Conservation (phyloP, 2,113 vertebrate genomes). For the Gorsachius goisagi region DNA sequence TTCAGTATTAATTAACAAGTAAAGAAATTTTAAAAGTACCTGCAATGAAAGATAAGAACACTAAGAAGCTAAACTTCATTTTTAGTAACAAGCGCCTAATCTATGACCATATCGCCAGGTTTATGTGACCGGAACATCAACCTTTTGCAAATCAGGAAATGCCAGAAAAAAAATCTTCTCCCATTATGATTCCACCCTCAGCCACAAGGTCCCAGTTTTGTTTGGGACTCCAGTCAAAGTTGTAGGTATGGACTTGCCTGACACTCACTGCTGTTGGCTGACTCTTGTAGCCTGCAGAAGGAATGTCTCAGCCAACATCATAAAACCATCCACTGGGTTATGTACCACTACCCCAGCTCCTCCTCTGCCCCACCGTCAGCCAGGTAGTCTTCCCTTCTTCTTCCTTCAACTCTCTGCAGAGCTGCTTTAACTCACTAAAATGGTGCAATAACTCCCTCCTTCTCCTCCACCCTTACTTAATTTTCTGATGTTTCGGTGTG, state of each 20-base stretch:
- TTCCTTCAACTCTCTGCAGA: background rate
- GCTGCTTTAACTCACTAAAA: background rate
- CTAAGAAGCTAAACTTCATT: background rate
- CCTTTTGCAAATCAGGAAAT: background rate
- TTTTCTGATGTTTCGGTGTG: background rate
- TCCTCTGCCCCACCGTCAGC: too few relatives aligned
- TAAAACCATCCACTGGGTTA: background rate
- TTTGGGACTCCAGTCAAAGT: background rate
- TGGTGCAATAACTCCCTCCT: background rate
- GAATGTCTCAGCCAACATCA: background rate
- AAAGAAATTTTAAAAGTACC: background rate
- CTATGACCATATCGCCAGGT: fast-evolving
- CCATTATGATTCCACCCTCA: fast-evolving
- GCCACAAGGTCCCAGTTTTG: background rate
- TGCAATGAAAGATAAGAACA: background rate
- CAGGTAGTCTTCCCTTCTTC: background rate
- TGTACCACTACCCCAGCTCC: background rate
- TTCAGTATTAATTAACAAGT: background rate
- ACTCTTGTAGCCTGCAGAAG: background rate
- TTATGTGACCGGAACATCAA: fast-evolving
- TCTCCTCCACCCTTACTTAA: background rate
- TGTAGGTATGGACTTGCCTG: fast-evolving
- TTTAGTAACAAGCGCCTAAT: background rate
- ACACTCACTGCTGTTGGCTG: background rate
- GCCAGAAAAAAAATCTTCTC: background rate